phyloP scores from a whole-genome alignment of 2,797 vertebrate genomes.

The Diplodus puntazzo region DNA sequence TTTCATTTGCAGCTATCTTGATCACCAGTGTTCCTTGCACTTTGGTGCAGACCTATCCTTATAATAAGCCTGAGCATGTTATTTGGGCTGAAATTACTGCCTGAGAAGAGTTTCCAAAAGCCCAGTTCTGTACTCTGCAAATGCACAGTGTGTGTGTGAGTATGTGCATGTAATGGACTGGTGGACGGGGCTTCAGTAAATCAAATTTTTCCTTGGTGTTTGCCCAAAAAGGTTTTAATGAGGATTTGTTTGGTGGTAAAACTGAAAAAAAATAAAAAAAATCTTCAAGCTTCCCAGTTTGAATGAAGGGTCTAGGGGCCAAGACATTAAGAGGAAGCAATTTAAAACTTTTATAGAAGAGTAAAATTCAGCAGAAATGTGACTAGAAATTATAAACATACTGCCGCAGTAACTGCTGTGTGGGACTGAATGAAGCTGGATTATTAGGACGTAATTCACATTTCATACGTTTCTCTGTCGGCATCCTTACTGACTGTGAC shows the following conservation, averaged over 20 bases:
- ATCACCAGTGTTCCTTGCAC: conserved; percentile 15
- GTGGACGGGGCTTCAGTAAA: neutral
- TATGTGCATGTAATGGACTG: conserved; percentile 3
- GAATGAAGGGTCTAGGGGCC: neutral
- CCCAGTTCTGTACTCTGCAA: neutral
- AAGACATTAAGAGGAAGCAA: neutral
- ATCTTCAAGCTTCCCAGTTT: conserved; percentile 9
- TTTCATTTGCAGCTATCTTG: conserved; percentile 22
- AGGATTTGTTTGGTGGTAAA: conserved; percentile 3
- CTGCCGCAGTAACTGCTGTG: neutral
- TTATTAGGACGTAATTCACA: conserved; percentile 23
- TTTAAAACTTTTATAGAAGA: neutral
- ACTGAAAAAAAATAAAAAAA: neutral
- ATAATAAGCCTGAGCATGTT: conserved; percentile 13
- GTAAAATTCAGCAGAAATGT: neutral
- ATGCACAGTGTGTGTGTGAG: conserved; percentile 1
- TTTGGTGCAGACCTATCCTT: conserved; percentile 1
- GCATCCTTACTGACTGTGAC: conserved; percentile 7
- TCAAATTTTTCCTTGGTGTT: conserved; percentile 10
- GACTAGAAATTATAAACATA: neutral
- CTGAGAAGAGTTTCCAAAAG: conserved; percentile 11
- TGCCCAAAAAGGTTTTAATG: conserved; percentile 8
- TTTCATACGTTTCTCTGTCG: conserved; percentile 23
- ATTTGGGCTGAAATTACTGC: conserved; percentile 8
- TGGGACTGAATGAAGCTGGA: conserved; percentile 1